Base-by-base conservation (phyloP, 2,113 vertebrate genomes). In the Microcebus griseorufus region DNA sequence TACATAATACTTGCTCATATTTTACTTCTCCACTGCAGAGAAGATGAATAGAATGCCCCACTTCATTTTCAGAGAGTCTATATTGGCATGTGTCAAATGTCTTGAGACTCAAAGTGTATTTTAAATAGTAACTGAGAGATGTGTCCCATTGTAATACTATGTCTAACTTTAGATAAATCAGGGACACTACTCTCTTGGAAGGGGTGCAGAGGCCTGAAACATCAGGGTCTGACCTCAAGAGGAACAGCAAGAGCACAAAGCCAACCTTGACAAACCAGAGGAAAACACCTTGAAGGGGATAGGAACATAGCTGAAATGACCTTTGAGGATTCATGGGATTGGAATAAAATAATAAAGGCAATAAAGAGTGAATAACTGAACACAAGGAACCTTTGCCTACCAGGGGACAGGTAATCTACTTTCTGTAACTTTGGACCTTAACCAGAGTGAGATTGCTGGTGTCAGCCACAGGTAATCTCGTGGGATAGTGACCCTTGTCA, bases 381-480 rank as follows among this genome's bases (percentile, higher is more conserved):
- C 84, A 92, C 12, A n/a, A 37, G 82, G 79, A 78, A 70, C 27
- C 6, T 67, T 73, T 65, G 34, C 69, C 81, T 93, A 23, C 53
- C 34, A 27, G 42, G 75, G 25, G 8, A 58, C 11, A 32, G 67
- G 32, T 32, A 37, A 65, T 78, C 76, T 76, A 17, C 45, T 83
- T 91, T 88, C 58, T 91, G 17, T 48, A 78, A 92, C 39, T 64
- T 58, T 91, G 94, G 51, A 73, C 18, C 34, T 96, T 62, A 90
- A 37, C 53, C 20, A 6, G 73, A 90, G 34, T 23, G 62, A 88
- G 39, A 93, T 22, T 48, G 55, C 69, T 93, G 37, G 9, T 83
- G 23, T 67, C 75, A 83, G 48, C 29, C 39, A 48, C 29, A 96
- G 39, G 73, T 65, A 42, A 76, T 90, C 69, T 91, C 76, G 8